Percentiles rank a stretch among this genome's conserved stretches.
phyloP scores from a whole-genome alignment of 2,113 vertebrate genomes.

The Struthio camelus region DNA sequence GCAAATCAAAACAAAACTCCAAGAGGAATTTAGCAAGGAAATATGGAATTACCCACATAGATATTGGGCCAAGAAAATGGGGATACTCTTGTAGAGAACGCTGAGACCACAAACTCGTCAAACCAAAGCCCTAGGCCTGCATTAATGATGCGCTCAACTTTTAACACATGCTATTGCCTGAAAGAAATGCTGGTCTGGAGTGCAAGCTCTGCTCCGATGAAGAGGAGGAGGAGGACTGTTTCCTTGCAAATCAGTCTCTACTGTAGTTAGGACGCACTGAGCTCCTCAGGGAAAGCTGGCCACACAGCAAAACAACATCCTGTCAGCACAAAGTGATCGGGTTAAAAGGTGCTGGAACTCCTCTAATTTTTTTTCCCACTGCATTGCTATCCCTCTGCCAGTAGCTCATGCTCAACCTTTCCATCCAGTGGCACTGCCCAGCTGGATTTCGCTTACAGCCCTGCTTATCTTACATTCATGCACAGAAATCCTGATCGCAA shows the following conservation, averaged over 20 bases:
- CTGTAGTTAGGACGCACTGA: no score
- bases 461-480: background rate
- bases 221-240: background rate
- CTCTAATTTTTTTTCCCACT: no score
- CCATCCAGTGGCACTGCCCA: rapidly evolving
- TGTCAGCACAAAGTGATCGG: rapidly evolving
- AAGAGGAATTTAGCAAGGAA: slow-evolving; percentile 36
- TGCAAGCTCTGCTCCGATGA: rapidly evolving
- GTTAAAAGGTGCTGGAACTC: background rate
- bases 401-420: background rate
- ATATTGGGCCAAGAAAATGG: background rate
- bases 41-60: background rate
- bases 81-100: background rate
- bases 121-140: rapidly evolving
- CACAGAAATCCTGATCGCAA: background rate
- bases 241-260: background rate
- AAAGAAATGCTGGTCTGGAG: background rate
- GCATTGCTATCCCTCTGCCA: background rate
- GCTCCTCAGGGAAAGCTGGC: background rate
- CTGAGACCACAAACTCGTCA: rapidly evolving
- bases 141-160: rapidly evolving
- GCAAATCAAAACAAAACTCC: slow-evolving; percentile 4
- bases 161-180: background rate
- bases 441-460: background rate
- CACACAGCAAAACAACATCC: no score